A percentile compares a stretch with the other conserved stretches of the same genome.
Evolutionary conservation across 2,888 invertebrate genomes (phyloP).

Genomic region (Rhodophaea formosa): DNA sequence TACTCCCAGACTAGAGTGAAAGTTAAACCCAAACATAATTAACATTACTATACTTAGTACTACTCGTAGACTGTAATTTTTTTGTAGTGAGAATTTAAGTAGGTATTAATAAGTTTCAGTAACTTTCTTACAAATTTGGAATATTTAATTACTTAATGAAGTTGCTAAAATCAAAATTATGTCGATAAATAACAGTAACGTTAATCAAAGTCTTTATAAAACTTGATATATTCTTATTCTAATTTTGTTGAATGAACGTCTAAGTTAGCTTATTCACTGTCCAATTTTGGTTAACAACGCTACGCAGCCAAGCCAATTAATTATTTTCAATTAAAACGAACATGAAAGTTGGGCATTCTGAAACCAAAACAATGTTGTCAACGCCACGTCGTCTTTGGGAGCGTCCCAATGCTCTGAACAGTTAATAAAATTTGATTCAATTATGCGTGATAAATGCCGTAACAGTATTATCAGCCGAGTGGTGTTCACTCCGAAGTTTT

Average conservation of each 20-base stretch:
- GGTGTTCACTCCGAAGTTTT: neutral
- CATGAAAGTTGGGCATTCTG: slow-evolving; percentile 14
- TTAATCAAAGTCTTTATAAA: slow-evolving; percentile 5
- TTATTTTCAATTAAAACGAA: slow-evolving; percentile 18
- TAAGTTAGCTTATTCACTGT: slow-evolving; percentile 11
- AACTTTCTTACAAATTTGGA: neutral
- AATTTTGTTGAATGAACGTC: slow-evolving; percentile 4
- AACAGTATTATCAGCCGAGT: slow-evolving; percentile 1
- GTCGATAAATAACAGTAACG: neutral
- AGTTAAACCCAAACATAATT: too few relatives aligned
- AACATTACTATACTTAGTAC: too few relatives aligned
- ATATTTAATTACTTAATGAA: neutral
- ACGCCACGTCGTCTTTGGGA: neutral
- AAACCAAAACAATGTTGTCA: slow-evolving; percentile 11
- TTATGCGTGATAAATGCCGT: slow-evolving; percentile 6
- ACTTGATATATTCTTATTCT: neutral
- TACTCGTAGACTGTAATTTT: neutral
- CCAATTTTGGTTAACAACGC: slow-evolving; percentile 11
- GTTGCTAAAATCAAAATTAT: neutral
- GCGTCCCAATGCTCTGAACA: neutral
- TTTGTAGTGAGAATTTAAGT: neutral
- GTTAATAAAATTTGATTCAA: slow-evolving; percentile 14
- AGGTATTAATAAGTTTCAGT: neutral
- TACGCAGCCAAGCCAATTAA: slow-evolving; percentile 12
- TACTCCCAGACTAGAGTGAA: too few relatives aligned